These are phyloP conservation scores for Penaeus monodon DNA, from an alignment of 2,888 invertebrate species.

Conservation along the genomic window DNA sequence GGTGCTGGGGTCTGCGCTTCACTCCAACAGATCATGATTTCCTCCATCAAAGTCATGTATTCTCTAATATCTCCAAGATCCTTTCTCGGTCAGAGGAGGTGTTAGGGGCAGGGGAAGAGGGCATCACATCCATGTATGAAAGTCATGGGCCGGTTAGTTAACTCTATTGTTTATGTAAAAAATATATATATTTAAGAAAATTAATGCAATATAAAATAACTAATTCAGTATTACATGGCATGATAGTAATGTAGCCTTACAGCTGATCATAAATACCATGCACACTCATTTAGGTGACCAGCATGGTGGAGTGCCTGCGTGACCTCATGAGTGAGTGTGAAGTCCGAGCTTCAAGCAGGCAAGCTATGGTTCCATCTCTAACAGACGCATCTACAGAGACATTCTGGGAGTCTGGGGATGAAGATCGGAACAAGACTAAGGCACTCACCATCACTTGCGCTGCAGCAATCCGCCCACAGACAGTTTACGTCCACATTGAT, in stretches of 20 bases:
- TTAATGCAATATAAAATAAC: no score
- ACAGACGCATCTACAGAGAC: conserved; percentile 96
- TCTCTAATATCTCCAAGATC: conserved; percentile 95
- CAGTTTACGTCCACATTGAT: conserved; percentile 91
- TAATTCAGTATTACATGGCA: no score
- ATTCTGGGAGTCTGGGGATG: conserved; percentile 99
- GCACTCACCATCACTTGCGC: conserved; percentile 80
- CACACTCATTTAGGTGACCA: conserved; percentile 69
- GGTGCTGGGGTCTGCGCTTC: conserved; percentile 93
- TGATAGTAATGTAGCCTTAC: no score
- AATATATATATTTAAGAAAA: no score
- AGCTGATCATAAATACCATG: no score
- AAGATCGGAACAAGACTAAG: conserved; percentile 91
- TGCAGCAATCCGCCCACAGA: conserved; percentile 79
- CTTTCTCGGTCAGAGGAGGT: conserved; percentile 91
- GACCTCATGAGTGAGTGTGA: conserved; percentile 84
- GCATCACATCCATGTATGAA: conserved; percentile 74
- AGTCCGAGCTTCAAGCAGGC: conserved; percentile 90
- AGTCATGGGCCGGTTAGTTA: conserved; percentile 69
- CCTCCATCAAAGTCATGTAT: conserved; percentile 89
- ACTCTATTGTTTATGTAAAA: conserved; percentile 67
- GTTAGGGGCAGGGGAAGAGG: conserved; percentile 70
- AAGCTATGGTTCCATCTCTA: conserved; percentile 92
- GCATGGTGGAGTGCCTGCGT: conserved; percentile 77
- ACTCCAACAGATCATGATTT: conserved; percentile 90